Conservation (phyloP, 2,113 vertebrate species). For the Melanostigma gelatinosum region DNA sequence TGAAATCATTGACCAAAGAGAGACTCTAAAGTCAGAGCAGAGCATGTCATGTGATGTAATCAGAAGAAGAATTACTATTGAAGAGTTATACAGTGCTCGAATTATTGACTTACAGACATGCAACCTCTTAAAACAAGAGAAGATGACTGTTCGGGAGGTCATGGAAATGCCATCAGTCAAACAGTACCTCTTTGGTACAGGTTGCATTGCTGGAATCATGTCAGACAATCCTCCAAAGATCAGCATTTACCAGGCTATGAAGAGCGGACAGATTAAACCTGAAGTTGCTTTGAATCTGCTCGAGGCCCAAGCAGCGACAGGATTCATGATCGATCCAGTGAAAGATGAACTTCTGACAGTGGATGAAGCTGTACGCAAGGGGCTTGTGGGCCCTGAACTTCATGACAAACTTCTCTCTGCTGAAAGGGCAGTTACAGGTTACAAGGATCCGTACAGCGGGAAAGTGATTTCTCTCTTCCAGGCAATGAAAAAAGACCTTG, state of each 20-base stretch:
- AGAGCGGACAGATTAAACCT: constrained; percentile 87
- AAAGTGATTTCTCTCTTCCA: constrained; percentile 96
- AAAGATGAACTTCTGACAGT: constrained; percentile 92
- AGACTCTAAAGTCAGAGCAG: constrained; percentile 87
- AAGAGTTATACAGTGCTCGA: constrained; percentile 84
- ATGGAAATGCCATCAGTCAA: constrained; percentile 87
- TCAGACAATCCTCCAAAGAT: constrained; percentile 87
- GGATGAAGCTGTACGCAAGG: constrained; percentile 95
- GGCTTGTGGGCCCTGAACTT: constrained; percentile 93
- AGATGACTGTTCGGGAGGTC: constrained; percentile 88
- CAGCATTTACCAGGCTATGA: constrained; percentile 93
- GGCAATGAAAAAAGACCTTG: constrained; percentile 95
- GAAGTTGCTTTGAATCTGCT: constrained; percentile 91
- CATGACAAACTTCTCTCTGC: constrained; percentile 95
- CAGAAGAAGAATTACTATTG: constrained; percentile 87
- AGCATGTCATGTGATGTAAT: constrained; percentile 88
- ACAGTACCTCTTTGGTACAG: constrained; percentile 91
- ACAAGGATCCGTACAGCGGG: constrained; percentile 94
- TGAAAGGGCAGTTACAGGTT: constrained; percentile 94
- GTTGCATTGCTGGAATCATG: constrained; percentile 91
- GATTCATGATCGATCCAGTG: constrained; percentile 91
- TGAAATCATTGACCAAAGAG: constrained; percentile 95
- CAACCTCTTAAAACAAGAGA: constrained; percentile 89
- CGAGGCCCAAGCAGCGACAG: constrained; percentile 96
- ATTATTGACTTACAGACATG: constrained; percentile 89